Evolutionary conservation across 2,888 invertebrate genomes (phyloP), one percentile per base, ranked within the genome.

Genomic region (Tigriopus californicus): DNA sequence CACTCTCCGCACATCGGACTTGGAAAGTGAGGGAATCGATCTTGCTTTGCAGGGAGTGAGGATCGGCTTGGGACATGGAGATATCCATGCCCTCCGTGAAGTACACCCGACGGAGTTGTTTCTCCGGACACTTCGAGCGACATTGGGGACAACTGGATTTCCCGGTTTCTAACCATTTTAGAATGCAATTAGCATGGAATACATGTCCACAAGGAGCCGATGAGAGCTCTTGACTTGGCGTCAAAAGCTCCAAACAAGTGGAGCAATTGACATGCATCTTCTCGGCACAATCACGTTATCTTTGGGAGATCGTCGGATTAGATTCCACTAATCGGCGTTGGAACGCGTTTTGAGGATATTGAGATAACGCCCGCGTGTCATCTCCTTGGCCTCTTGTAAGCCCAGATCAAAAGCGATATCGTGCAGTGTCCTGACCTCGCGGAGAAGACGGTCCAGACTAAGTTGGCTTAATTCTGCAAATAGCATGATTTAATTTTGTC

Each of bases 131-230:
- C 13, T 24, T 42, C 1, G 42, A n/a, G 12, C 59, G 48, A 20
- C 59, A 59, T 41, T 59, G 59, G 12, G 59, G 59, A 53, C 59
- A 59, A 42, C 25, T 59, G 11, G 13, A n/a, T 42, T 59, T 59
- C 8, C 56, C 56, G 8, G 59, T 52, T 15, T 59, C 40, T 8
- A 59, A 18, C 59, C 59, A 59, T 18, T 52, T 51, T 13, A 59
- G 51, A 10, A 52, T 52, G 18, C 58, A 59, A 22, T 24, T 13
- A 10, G 24, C 13, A 52, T 59, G 59, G 41, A 59, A 59, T 1
- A 59, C 59, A 15, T 59, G 59, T 12, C 59, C 59, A 42, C 59
- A 59, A 8, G 59, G 59, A 1, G 42, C 42, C 40, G 25, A 52
- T 13, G 40, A n/a, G 3, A 59, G 25, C 3, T 59, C 52, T 20